Evolutionary conservation across 2,888 invertebrate genomes (phyloP), one percentile per base, ranked within the genome.

Genomic region (Carcina quercana): DNA sequence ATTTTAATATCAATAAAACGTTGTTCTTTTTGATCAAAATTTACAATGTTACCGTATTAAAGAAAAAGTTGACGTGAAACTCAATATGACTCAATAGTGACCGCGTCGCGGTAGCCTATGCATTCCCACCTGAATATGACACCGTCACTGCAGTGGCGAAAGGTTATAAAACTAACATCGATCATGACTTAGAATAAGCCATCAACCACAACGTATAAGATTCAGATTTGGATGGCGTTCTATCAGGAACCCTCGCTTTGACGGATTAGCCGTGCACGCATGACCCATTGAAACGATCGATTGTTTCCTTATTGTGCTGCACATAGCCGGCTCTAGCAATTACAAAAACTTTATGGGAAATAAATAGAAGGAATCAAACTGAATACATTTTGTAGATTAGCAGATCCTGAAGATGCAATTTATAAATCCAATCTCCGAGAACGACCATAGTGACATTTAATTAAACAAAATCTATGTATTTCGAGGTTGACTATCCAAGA

Each of bases 231-330:
- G 45, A 49, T 57, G 56, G 49, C 22, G 32, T 29, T 40, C 40
- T 45, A 40, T 42, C 42, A 36, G 37, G 59, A 68, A 68, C 70
- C 75, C 70, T 65, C 59, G 59, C 62, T 51, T 53, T 59, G 72
- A 63, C 64, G 79, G 79, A 78, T 82, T 79, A 79, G 64, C 69
- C 62, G 70, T 71, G 73, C 73, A 64, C 63, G 82, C 71, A 61
- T 82, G 83, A 83, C 83, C 83, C 75, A 83, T 82, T 80, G 82
- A 74, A 76, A 71, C 80, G 69, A 82, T 82, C 80, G 79, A 83
- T 83, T 83, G 78, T 82, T 83, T 82, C 80, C 82, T 79, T 71
- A 78, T 78, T 70, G 70, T 76, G 56, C 59, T 57, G 60, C 60
- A 60, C 57, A 59, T 53, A 59, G 63, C 43, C 56, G 62, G 49